phyloP scores from a whole-genome alignment of 2,888 invertebrate genomes.

The Andrena flavipes region DNA sequence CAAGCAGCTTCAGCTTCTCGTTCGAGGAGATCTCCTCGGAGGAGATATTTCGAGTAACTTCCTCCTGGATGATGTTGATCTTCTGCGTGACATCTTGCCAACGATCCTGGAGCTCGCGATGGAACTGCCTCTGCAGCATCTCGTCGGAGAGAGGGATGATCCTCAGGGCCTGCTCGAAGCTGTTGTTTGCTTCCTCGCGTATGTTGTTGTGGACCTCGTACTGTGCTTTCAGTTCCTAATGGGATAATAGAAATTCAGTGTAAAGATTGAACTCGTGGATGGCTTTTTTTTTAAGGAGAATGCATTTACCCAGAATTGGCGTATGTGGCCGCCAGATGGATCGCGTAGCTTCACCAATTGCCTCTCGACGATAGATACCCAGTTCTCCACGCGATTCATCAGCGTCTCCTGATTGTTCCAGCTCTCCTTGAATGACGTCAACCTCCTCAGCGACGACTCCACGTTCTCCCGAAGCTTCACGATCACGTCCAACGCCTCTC shows the following conservation, averaged over 20 bases:
- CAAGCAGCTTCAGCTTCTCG: slow-evolving; percentile 91
- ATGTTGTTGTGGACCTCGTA: slow-evolving; percentile 93
- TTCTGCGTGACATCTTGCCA: slow-evolving; percentile 89
- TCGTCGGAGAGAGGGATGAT: slow-evolving; percentile 94
- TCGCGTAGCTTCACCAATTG: slow-evolving; percentile 89
- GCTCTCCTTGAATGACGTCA: slow-evolving; percentile 91
- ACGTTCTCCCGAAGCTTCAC: slow-evolving; percentile 91
- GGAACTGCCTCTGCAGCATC: slow-evolving; percentile 92
- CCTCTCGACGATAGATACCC: slow-evolving; percentile 91
- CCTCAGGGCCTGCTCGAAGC: slow-evolving; percentile 91
- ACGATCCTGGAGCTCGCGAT: slow-evolving; percentile 91
- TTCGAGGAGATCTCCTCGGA: slow-evolving; percentile 91
- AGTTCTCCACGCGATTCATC: slow-evolving; percentile 90
- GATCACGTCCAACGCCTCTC: slow-evolving; percentile 90
- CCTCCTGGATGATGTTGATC: slow-evolving; percentile 89
- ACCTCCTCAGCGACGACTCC: slow-evolving; percentile 89
- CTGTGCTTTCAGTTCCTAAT: slow-evolving; percentile 92
- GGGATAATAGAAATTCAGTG: not conserved
- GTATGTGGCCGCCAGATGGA: slow-evolving; percentile 90
- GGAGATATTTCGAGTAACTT: slow-evolving; percentile 90
- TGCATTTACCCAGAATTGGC: slow-evolving; percentile 91
- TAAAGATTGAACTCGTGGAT: not conserved
- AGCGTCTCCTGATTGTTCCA: slow-evolving; percentile 92
- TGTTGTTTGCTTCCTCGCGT: slow-evolving; percentile 89
- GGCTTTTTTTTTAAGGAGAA: not conserved